Percentiles rank a stretch among this genome's conserved stretches.
Evolutionary conservation across 2,797 vertebrate species (phyloP).

Genomic region (Acropternis orthonyx): DNA sequence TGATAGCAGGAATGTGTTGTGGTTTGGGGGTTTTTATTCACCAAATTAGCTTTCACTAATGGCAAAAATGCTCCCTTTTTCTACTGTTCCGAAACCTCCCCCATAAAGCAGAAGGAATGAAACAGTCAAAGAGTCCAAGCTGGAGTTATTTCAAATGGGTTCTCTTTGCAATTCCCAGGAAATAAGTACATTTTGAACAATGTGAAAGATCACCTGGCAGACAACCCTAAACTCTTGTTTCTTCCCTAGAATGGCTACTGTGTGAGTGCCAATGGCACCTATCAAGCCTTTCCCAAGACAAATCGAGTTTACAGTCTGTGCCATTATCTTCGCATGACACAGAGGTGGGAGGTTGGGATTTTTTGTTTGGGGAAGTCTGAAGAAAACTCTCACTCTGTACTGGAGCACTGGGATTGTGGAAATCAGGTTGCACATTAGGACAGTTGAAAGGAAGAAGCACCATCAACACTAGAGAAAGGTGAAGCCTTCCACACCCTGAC

Average conservation of each 20-base stretch:
- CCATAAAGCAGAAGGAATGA: neutral
- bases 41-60: neutral
- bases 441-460: neutral
- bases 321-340: neutral
- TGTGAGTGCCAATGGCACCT: neutral
- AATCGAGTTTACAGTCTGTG: neutral
- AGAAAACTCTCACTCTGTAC: neutral
- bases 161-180: neutral
- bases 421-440: neutral
- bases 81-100: neutral
- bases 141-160: neutral
- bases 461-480: neutral
- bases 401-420: neutral
- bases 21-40: neutral
- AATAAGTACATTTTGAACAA: neutral
- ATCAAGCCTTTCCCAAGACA: neutral
- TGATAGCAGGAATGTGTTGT: neutral
- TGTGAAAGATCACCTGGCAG: neutral
- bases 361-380: neutral
- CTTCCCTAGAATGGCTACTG: neutral
- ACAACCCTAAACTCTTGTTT: neutral
- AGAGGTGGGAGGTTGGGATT: neutral
- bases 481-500: neutral
- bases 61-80: neutral
- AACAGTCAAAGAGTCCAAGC: neutral